Conservation (phyloP, 2,797 vertebrate genomes). For the Eulemur mongoz region DNA sequence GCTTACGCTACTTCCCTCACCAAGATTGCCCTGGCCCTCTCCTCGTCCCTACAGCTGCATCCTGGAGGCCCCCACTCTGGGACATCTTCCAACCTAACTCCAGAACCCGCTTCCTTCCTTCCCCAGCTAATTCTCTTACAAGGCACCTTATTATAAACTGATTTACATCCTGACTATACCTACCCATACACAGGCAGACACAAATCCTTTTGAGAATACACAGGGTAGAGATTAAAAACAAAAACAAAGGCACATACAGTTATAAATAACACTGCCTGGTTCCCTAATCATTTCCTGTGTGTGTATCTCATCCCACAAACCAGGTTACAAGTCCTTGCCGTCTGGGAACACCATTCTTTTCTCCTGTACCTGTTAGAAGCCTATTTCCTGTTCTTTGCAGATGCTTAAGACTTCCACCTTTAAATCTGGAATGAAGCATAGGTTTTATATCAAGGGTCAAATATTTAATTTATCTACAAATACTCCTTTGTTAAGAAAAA, state of each 20-base stretch:
- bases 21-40: neutral
- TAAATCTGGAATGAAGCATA: neutral
- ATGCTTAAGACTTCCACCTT: neutral
- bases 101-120: neutral
- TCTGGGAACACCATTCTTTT: neutral
- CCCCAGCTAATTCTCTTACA: neutral
- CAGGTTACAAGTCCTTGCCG: neutral
- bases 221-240: conserved; percentile 26
- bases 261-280: neutral
- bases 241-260: neutral
- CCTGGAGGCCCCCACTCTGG: neutral
- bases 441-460: neutral
- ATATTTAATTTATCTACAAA: neutral
- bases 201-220: conserved; percentile 7
- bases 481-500: conserved; percentile 21
- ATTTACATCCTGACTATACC: conserved; percentile 21
- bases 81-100: neutral
- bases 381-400: neutral
- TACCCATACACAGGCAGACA: neutral
- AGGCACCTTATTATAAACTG: neutral
- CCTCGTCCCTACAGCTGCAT: no score
- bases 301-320: neutral
- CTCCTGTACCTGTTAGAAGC: neutral
- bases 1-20: neutral
- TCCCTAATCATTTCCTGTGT: neutral